Evolutionary conservation across 2,797 vertebrate genomes (phyloP).

Genomic region (Anguilla pacifica): DNA sequence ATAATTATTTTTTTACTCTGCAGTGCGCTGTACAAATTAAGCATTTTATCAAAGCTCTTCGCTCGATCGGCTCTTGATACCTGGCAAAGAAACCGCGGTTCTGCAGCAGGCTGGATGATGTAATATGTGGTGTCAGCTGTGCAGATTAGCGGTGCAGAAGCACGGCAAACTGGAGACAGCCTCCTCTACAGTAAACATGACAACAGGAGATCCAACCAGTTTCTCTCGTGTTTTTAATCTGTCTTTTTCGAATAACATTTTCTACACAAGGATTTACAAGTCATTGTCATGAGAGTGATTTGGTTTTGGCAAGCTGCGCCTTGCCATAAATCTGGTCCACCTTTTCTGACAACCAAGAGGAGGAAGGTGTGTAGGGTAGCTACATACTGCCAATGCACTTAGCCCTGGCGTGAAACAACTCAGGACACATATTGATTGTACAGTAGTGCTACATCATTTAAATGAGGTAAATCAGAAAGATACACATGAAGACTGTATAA

Average conservation of each 20-base stretch:
- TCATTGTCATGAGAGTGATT: not conserved
- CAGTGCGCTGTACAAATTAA: not conserved
- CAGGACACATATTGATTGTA: not conserved
- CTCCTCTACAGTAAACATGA: not conserved
- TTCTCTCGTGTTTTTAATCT: not conserved
- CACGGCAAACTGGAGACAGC: not conserved
- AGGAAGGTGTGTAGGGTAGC: too few species aligned
- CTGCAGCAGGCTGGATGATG: not conserved
- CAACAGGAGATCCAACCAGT: not conserved
- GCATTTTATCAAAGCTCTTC: too few species aligned
- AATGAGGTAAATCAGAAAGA: not conserved
- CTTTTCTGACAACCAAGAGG: too few species aligned
- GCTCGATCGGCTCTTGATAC: not conserved
- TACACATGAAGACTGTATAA: not conserved
- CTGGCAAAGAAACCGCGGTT: not conserved
- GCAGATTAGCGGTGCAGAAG: not conserved
- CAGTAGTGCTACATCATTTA: not conserved
- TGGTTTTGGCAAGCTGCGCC: not conserved
- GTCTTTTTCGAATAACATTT: not conserved
- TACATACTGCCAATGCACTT: too few species aligned
- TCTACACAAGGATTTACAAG: not conserved
- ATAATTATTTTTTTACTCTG: not conserved
- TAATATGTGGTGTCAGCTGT: not conserved
- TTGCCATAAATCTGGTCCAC: not conserved
- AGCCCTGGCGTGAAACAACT: too few species aligned